These are phyloP conservation scores for Pipistrellus kuhlii DNA, from an alignment of 2,797 vertebrate species.

Conservation along the genomic window DNA sequence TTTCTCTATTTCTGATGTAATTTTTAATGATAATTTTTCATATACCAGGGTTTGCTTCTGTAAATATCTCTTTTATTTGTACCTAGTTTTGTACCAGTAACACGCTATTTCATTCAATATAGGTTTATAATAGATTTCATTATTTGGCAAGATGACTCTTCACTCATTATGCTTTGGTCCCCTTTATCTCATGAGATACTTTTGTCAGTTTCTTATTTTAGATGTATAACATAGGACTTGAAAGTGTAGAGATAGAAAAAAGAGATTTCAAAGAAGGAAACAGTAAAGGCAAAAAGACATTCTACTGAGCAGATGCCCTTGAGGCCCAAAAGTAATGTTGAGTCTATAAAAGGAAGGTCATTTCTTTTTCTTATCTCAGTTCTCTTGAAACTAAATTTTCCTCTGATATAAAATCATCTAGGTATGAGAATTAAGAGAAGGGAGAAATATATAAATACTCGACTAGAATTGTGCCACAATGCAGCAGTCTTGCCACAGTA, in stretches of 20 bases:
- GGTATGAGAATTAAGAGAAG: not conserved
- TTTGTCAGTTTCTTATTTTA: not conserved
- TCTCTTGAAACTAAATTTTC: conserved; percentile 7
- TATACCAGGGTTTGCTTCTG: not conserved
- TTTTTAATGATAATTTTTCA: conserved; percentile 20
- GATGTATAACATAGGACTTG: not conserved
- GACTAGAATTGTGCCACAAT: not conserved
- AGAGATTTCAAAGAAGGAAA: not conserved
- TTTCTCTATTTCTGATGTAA: not conserved
- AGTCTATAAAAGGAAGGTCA: not conserved
- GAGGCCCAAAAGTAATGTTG: not conserved
- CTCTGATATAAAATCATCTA: not conserved
- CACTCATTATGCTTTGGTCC: not conserved
- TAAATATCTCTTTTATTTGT: conserved; percentile 6
- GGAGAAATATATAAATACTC: not conserved
- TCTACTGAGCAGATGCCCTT: not conserved
- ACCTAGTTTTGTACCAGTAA: not conserved
- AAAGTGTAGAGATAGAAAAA: not conserved
- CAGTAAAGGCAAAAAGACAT: not conserved
- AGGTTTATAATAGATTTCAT: not conserved
- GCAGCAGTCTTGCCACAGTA: not conserved
- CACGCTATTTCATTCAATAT: not conserved
- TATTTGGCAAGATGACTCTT: conserved; percentile 11
- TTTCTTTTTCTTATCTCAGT: not conserved
- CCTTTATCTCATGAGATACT: not conserved